Base-by-base conservation (phyloP, 1,140 invertebrate genomes). In the Drosophila sechellia region DNA sequence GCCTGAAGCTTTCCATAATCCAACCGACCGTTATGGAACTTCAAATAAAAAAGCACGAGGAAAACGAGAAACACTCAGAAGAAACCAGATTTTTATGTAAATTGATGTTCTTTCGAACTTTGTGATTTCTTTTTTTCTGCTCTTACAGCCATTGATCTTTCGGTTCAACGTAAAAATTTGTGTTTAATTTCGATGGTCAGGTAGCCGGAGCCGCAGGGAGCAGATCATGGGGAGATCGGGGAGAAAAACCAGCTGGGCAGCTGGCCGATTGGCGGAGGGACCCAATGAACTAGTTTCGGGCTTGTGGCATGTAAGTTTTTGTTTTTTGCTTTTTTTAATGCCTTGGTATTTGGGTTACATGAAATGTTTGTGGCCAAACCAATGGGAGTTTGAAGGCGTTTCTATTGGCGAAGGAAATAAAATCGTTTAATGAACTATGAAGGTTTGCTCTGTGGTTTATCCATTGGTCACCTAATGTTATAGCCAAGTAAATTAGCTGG, bases 51-150 rank as follows among this genome's bases (percentile, higher is more conserved):
- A 4, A 3, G 3, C 34, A 5, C 8, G 17, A 49, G 25, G 40
- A 22, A 55, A 49, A 31, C 13, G 64, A 35, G 50, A 39, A 49
- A 17, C 15, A 39, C 42, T 15, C 10, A 12, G 12, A 34, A n/a
- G 31, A 81, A 86, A 87, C 81, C 83, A 87, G 81, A 87, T 79
- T 76, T 78, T 43, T 87, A 86, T 86, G 81, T 87, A 76, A 86
- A 86, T 86, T 87, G 72, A 31, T 63, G 66, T 76, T 81, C 59
- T 68, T 63, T 69, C 35, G 20, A 49, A 27, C 71, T 53, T 65
- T 64, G 79, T 75, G 81, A 87, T 86, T 75, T 74, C 70, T 74
- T 64, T 83, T 22, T 74, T 31, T 39, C 27, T 8, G 31, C 57
- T 45, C 45, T 35, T 65, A 43, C 57, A 77, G 54, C 60, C 80